These are phyloP conservation scores for Torymus texanus DNA, from an alignment of 2,888 invertebrate genomes.

Conservation along the genomic window DNA sequence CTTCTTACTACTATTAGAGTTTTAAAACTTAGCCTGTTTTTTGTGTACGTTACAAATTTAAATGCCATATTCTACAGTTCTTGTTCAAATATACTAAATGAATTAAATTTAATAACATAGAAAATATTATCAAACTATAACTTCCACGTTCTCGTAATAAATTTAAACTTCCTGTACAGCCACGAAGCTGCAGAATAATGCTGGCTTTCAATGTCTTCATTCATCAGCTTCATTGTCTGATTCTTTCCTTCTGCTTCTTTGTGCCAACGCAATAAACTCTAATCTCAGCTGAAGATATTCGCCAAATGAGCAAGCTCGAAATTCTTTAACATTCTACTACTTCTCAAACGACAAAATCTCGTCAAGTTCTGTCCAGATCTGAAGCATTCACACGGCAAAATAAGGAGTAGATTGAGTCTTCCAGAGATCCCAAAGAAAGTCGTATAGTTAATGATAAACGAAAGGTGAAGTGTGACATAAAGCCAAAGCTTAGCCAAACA, in stretches of 20 bases:
- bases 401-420: conserved; percentile 49
- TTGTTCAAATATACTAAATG: no score
- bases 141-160: no score
- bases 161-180: no score
- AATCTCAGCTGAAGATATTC: background rate
- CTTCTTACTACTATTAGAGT: background rate
- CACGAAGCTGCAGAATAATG: no score
- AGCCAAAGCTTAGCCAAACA: background rate
- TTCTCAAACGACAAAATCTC: conserved; percentile 4
- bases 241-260: conserved; percentile 48
- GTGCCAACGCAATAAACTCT: conserved; percentile 40
- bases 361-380: conserved; percentile 34
- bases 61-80: no score
- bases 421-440: conserved; percentile 36
- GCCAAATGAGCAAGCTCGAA: conserved; percentile 8
- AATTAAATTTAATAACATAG: background rate
- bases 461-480: conserved; percentile 17
- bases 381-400: conserved; percentile 25
- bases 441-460: conserved; percentile 5
- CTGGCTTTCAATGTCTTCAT: conserved; percentile 26
- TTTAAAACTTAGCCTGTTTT: background rate
- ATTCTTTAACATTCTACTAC: conserved; percentile 15
- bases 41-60: background rate
- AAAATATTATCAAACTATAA: background rate
- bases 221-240: conserved; percentile 20